Percentiles rank a stretch among this genome's conserved stretches.
Evolutionary conservation across 2,888 invertebrate species (phyloP).

Genomic region (Drosophila phalerata): DNA sequence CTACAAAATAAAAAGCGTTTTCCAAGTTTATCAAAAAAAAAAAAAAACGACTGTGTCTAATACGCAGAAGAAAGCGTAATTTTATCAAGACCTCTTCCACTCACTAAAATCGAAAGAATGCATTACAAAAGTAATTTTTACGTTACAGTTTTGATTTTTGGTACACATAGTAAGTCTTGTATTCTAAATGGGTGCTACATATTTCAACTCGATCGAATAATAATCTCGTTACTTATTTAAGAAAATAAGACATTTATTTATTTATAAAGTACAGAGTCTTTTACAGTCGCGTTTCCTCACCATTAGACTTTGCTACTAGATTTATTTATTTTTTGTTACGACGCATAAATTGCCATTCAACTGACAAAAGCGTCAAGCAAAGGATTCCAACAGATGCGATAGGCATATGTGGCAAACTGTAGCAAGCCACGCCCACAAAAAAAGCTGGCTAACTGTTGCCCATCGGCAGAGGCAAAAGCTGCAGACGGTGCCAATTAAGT

Average conservation of each 20-base stretch:
- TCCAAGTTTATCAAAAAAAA: not conserved
- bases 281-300: not conserved
- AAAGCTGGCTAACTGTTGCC: slow-evolving; percentile 18
- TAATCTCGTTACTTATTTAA: too few relatives aligned
- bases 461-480: slow-evolving; percentile 12
- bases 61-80: too few relatives aligned
- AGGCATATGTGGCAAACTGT: slow-evolving; percentile 17
- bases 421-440: slow-evolving; percentile 5
- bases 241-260: too few relatives aligned
- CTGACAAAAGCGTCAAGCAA: slow-evolving; percentile 44
- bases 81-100: too few relatives aligned
- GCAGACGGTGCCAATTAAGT: slow-evolving; percentile 65
- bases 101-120: too few relatives aligned
- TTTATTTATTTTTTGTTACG: slow-evolving; percentile 24
- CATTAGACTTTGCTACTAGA: not conserved
- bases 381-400: slow-evolving; percentile 29
- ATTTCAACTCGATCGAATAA: too few relatives aligned
- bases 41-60: too few relatives aligned
- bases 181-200: too few relatives aligned
- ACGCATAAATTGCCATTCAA: slow-evolving; percentile 74
- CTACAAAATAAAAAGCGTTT: not conserved
- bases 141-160: too few relatives aligned
- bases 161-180: too few relatives aligned
- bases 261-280: not conserved
- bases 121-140: too few relatives aligned